Base-by-base conservation (phyloP, 2,888 invertebrate genomes). In the Athetis lepigone region DNA sequence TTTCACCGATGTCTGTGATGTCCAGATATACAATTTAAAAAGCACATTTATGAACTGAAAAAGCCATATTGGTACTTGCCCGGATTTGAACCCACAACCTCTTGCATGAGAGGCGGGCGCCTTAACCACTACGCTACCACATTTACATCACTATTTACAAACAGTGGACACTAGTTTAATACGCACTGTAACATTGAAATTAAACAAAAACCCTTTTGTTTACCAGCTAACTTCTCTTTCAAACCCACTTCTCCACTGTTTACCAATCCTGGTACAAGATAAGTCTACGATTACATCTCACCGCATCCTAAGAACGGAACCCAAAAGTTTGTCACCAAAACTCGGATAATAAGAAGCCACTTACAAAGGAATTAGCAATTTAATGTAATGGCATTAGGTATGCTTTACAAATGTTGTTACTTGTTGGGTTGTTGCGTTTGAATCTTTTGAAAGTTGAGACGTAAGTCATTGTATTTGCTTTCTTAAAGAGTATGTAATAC, bases 291-390 rank as follows among this genome's bases (percentile, higher is more conserved):
- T 61, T n/a, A 62, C 5, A n/a, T 4, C 8, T 11, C 13, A 4
- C 29, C 9, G 2, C 39, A 11, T 13, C 13, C 16, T 21, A 36
- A 8, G 27, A 29, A n/a, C 8, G 33, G 11, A 23, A 43, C 39
- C 25, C 49, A 21, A 49, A 70, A 70, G 18, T 54, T 62, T 39
- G 21, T 54, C 8, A 39, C 29, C 5, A 54, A 54, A 40, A 55
- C 49, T 8, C 7, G 4, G 36, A 66, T 46, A 37, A 55, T 37
- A 52, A 59, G 16, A 58, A 40, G 18, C 46, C 46, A 18, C 33
- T 50, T 39, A 46, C 2, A 21, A 45, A 45, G 37, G 1, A 29
- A 50, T 37, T 49, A 45, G 19, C 16, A 54, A 49, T 37, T 40
- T 40, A 45, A 54, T 43, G 19, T 42, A 11, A 33, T 3, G 11